Evolutionary conservation across 1,140 invertebrate species (phyloP), one percentile per base, ranked within the genome.

Genomic region (Bombus waltoni): DNA sequence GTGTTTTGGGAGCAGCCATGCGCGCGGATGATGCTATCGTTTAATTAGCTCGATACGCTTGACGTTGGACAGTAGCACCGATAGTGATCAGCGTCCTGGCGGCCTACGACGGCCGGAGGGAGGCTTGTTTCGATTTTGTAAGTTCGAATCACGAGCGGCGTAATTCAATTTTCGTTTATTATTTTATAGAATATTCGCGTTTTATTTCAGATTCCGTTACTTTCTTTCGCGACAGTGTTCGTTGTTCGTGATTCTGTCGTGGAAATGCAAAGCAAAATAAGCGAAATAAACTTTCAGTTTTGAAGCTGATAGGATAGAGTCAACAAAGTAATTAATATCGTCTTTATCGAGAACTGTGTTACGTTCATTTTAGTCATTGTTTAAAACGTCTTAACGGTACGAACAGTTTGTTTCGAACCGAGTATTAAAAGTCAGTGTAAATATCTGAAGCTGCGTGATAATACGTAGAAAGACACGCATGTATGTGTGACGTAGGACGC

Each of bases 41-140:
- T 70, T 70, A 70, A 68, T 66, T 80, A 53, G 65, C 65, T 38
- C 32, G 65, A 80, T 80, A 70, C 32, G 8, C 11, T 32, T 18
- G 42, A 53, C n/a, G 6, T 2, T 42, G 72, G 6, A 22, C 18
- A 40, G 28, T 28, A 13, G 0, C 59, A 62, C 5, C 10, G 11
- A 76, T 35, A n/a, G 47, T 13, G 28, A 62, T 62, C 59, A 62
- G 59, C 28, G 59, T n/a, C 2, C 59, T 4, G 22, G 5, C 28
- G 28, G 59, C 11, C 11, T n/a, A 62, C 28, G 28, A 3, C n/a
- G 10, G 59, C 3, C 13, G 28, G 3, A 22, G 5, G 18, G 8
- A 8, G 6, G 18, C 18, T 0, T 8, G 18, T 53, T 62, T 59
- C 28, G 32, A 76, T 25, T 35, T 32, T 32, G 15, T 32, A 32